Conservation (phyloP, 2,888 invertebrate species). For the Polyploca ridens region DNA sequence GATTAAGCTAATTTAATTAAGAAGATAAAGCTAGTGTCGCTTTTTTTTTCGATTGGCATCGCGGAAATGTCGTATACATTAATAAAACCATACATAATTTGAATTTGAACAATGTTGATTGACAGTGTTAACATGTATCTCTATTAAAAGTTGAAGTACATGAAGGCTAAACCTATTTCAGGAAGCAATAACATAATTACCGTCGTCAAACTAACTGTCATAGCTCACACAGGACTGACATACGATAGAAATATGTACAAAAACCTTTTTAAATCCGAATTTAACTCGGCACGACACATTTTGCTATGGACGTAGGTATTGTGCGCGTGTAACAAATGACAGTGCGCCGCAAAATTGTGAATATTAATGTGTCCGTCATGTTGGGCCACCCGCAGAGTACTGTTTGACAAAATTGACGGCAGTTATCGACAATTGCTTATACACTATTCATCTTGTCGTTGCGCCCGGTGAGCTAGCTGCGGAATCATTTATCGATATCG, state of each 20-base stretch:
- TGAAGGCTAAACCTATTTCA: too few species aligned
- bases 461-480: background rate
- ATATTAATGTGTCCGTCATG: slow-evolving; percentile 28
- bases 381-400: slow-evolving; percentile 21
- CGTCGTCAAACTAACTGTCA: background rate
- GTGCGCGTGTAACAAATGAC: slow-evolving; percentile 21
- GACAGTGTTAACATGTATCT: background rate
- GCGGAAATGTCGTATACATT: background rate
- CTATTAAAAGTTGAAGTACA: too few species aligned
- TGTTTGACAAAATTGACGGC: slow-evolving; percentile 23
- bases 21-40: too few species aligned
- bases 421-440: slow-evolving; percentile 18
- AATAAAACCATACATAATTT: background rate
- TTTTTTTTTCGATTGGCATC: too few species aligned
- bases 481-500: slow-evolving; percentile 7
- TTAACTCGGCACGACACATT: slow-evolving; percentile 15
- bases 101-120: background rate
- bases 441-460: slow-evolving; percentile 10
- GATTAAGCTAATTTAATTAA: too few species aligned
- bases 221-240: background rate
- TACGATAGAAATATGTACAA: background rate
- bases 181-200: background rate
- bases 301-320: background rate
- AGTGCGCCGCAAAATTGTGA: slow-evolving; percentile 23
- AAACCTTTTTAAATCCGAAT: background rate